phyloP scores from a whole-genome alignment of 2,888 invertebrate genomes.

The Conomelus anceps region DNA sequence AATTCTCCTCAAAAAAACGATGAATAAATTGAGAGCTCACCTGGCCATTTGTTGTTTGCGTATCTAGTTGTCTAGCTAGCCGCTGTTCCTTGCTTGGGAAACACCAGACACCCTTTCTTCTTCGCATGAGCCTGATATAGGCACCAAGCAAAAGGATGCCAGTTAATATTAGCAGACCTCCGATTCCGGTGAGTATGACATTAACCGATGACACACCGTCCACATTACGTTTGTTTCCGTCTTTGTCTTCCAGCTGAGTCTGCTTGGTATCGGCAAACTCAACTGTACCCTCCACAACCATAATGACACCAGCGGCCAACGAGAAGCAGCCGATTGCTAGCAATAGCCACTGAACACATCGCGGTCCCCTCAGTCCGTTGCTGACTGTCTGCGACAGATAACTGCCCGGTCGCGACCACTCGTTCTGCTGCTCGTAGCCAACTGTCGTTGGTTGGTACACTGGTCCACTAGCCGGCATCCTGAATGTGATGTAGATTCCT shows the following conservation, averaged over 20 bases:
- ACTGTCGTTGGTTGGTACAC: conserved; percentile 75
- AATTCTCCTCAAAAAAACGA: too few species aligned
- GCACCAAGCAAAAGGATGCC: conserved; percentile 46
- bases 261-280: conserved; percentile 45
- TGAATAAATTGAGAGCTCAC: conserved; percentile 28
- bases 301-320: conserved; percentile 38
- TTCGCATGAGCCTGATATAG: conserved; percentile 30
- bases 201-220: conserved; percentile 34
- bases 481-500: not conserved
- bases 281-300: conserved; percentile 32
- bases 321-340: conserved; percentile 37
- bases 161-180: conserved; percentile 55
- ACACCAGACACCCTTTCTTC: conserved; percentile 38
- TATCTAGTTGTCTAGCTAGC: conserved; percentile 38
- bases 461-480: conserved; percentile 61
- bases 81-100: conserved; percentile 38
- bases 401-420: conserved; percentile 38
- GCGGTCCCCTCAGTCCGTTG: conserved; percentile 31
- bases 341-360: conserved; percentile 38
- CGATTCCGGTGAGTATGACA: conserved; percentile 52
- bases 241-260: conserved; percentile 39
- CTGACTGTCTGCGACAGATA: conserved; percentile 37
- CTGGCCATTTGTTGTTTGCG: conserved; percentile 39
- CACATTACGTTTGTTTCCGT: conserved; percentile 26
- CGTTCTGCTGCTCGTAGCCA: conserved; percentile 54